These are phyloP conservation scores for Amniataba percoides DNA, from an alignment of 2,797 vertebrate genomes.

Conservation along the genomic window DNA sequence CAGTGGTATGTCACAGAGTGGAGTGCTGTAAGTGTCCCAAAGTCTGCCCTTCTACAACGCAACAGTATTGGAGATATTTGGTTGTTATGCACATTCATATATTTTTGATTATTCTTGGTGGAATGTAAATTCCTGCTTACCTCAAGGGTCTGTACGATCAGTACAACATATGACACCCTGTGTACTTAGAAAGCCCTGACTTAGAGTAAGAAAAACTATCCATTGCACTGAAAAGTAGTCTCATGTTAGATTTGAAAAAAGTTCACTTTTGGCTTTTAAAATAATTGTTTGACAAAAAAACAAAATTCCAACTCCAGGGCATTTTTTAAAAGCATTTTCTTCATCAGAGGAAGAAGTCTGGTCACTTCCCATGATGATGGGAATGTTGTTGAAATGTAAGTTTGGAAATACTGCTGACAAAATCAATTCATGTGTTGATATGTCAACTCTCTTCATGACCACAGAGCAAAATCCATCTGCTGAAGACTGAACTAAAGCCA, in stretches of 20 bases:
- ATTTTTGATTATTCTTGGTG: no score
- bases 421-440: not conserved
- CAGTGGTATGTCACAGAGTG: conserved; percentile 86
- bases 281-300: not conserved
- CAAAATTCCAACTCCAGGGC: not conserved
- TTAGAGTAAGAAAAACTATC: no score
- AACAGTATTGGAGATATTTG: not conserved
- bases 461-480: not conserved
- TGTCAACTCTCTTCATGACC: not conserved
- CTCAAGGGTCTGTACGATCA: no score
- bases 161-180: no score
- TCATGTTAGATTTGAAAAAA: not conserved
- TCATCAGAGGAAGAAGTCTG: not conserved
- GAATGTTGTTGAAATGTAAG: not conserved
- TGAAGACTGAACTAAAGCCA: not conserved
- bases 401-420: no score
- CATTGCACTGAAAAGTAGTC: not conserved
- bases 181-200: no score
- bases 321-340: not conserved
- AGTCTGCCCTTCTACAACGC: not conserved
- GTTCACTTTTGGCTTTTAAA: no score
- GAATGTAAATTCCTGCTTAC: no score
- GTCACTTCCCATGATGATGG: not conserved
- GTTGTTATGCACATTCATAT: not conserved
- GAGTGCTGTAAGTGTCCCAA: conserved; percentile 79